phyloP scores from a whole-genome alignment of 1,140 invertebrate species.

The Parasteatoda tepidariorum region DNA sequence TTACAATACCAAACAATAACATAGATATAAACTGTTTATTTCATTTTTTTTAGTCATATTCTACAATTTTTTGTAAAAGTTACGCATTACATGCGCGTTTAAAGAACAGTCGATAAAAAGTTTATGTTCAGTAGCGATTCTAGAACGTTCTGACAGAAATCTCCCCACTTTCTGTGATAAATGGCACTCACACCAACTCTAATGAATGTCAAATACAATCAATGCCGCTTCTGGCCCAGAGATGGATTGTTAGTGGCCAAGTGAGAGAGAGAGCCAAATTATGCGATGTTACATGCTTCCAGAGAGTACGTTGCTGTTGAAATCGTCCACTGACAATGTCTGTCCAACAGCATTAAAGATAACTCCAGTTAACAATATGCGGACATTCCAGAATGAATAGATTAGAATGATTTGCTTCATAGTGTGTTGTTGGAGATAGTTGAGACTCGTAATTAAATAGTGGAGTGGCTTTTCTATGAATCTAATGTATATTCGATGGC shows the following conservation, averaged over 20 bases:
- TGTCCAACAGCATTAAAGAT: slow-evolving; percentile 11
- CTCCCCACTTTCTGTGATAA: slow-evolving; percentile 47
- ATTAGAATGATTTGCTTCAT: not conserved
- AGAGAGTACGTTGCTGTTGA: not conserved
- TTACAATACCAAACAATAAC: no score
- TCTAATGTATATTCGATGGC: no score
- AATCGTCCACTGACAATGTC: slow-evolving; percentile 13
- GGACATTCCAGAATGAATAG: not conserved
- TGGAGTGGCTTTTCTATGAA: no score
- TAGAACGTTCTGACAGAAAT: slow-evolving; percentile 16
- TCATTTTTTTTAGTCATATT: no score
- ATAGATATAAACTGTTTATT: no score
- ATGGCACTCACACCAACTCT: slow-evolving; percentile 27
- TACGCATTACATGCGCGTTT: no score
- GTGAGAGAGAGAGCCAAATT: slow-evolving; percentile 28
- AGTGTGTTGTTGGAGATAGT: no score
- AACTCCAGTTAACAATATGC: not conserved
- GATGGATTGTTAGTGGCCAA: slow-evolving; percentile 25
- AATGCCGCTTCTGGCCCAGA: slow-evolving; percentile 31
- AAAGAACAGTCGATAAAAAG: not conserved
- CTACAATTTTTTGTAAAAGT: no score
- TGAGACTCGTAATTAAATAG: no score
- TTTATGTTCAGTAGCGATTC: not conserved
- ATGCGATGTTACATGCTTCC: not conserved
- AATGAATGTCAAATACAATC: slow-evolving; percentile 56